Percentiles rank a stretch among this genome's conserved stretches.
Conservation (phyloP, 1,140 invertebrate genomes). For the Scaptomyza montana region DNA sequence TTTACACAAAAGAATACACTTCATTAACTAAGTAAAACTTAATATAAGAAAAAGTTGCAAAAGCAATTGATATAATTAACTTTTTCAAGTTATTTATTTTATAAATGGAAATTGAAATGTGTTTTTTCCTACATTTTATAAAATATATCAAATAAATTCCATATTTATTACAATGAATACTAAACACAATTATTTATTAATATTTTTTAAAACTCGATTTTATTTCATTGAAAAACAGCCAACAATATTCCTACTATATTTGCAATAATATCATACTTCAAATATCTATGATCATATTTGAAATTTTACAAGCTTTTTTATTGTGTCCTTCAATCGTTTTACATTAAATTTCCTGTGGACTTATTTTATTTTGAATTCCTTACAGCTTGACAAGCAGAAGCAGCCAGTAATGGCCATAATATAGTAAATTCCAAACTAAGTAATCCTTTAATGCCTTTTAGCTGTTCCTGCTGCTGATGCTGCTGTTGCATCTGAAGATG, state of each 20-base stretch:
- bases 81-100: too few relatives aligned
- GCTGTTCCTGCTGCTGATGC: conserved; percentile 26
- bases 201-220: too few relatives aligned
- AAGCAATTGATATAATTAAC: too few relatives aligned
- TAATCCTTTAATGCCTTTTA: conserved; percentile 80
- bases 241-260: too few relatives aligned
- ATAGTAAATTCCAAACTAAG: conserved; percentile 74
- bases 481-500: not conserved
- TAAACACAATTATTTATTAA: too few relatives aligned
- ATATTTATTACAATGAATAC: too few relatives aligned
- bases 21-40: not conserved
- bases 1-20: conserved; percentile 11
- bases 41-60: not conserved
- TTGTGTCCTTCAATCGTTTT: conserved; percentile 9
- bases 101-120: too few relatives aligned
- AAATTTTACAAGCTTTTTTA: conserved; percentile 8
- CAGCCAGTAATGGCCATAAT: conserved; percentile 56
- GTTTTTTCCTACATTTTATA: too few relatives aligned
- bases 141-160: too few relatives aligned
- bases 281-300: not conserved
- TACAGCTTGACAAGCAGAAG: conserved; percentile 23
- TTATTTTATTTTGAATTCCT: conserved; percentile 44
- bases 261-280: too few relatives aligned
- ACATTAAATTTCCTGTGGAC: conserved; percentile 50
- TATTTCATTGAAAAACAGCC: too few relatives aligned